A percentile compares a stretch with the other conserved stretches of the same genome.
Conservation (phyloP, 2,113 vertebrate genomes). For the Pseudopipra pipra region DNA sequence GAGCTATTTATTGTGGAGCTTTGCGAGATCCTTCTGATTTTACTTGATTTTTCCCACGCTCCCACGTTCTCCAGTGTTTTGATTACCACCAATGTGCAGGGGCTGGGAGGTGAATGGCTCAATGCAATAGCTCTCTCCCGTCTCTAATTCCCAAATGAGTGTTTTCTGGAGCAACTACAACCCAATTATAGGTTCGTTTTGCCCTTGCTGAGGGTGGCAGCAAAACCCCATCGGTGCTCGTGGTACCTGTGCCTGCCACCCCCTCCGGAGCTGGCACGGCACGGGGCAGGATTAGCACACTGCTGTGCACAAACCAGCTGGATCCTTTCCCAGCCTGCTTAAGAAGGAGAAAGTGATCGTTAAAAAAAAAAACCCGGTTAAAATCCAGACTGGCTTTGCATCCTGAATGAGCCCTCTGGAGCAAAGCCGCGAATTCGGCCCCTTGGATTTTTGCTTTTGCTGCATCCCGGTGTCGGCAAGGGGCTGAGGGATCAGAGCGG, state of each 20-base stretch:
- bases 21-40: background rate
- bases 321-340: background rate
- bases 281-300: background rate
- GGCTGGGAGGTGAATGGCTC: background rate
- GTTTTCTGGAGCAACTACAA: background rate
- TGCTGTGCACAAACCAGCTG: background rate
- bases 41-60: rapidly evolving
- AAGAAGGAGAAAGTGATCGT: rapidly evolving
- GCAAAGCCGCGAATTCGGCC: background rate
- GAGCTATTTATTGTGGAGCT: background rate
- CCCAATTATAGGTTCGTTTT: background rate
- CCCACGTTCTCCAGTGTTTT: background rate
- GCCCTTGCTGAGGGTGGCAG: background rate
- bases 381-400: background rate
- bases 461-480: background rate
- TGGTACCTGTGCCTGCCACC: background rate
- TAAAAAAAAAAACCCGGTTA: background rate
- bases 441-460: background rate
- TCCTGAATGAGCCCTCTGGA: rapidly evolving
- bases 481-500: background rate
- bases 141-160: background rate
- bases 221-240: rapidly evolving
- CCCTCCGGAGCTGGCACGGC: background rate
- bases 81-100: rapidly evolving
- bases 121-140: background rate